phyloP scores from a whole-genome alignment of 2,113 vertebrate species.

The Puma concolor region DNA sequence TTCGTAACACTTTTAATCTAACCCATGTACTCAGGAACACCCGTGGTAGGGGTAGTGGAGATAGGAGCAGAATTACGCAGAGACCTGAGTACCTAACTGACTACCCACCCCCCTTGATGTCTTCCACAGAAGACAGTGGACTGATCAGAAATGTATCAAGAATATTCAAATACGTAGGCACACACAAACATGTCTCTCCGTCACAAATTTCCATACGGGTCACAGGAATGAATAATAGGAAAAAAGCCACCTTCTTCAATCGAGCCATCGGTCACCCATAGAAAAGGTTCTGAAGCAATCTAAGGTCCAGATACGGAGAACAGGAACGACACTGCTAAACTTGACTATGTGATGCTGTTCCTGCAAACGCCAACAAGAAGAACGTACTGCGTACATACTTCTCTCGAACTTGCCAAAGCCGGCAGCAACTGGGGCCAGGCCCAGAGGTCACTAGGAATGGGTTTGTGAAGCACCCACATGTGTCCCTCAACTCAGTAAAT shows the following conservation, averaged over 20 bases:
- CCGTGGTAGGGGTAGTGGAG: too few relatives aligned
- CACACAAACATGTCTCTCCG: background rate
- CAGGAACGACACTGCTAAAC: background rate
- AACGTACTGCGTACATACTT: too few relatives aligned
- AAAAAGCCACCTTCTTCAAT: background rate
- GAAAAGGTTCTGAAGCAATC: background rate
- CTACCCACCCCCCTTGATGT: rapidly evolving
- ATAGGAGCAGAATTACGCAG: background rate
- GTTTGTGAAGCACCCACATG: background rate
- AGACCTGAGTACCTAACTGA: background rate
- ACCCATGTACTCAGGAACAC: background rate
- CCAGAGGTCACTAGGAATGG: too few relatives aligned
- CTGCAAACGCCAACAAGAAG: background rate
- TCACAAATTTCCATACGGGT: background rate
- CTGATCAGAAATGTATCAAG: background rate
- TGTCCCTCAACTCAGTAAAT: background rate
- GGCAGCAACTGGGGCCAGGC: too few relatives aligned
- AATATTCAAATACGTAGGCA: background rate
- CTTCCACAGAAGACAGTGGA: background rate
- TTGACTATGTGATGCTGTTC: background rate
- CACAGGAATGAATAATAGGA: background rate
- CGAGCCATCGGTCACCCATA: background rate
- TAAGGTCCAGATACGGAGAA: background rate
- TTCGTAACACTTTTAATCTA: background rate
- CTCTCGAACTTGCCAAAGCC: background rate